phyloP scores from a whole-genome alignment of 2,113 vertebrate species.

The Nesoenas mayeri region DNA sequence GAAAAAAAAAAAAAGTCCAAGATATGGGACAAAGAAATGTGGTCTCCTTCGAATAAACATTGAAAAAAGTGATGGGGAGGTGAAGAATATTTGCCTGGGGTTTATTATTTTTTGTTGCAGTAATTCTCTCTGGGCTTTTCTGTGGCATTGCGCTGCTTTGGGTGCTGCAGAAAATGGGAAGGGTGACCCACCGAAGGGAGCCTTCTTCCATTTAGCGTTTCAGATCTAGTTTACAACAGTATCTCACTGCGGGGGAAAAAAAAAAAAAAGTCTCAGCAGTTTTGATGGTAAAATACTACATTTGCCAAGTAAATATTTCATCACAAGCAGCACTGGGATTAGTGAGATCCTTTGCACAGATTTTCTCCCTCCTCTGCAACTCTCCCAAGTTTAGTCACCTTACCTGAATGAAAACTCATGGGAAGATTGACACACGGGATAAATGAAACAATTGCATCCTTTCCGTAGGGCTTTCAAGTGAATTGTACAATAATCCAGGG shows the following conservation, averaged over 20 bases:
- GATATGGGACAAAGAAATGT: fast-evolving
- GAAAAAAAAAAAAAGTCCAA: background rate
- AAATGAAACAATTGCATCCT: slow-evolving; percentile 60
- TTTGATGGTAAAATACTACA: background rate
- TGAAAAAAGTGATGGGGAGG: background rate
- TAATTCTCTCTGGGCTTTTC: background rate
- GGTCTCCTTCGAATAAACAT: background rate
- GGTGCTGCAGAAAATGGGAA: background rate
- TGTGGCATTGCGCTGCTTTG: background rate
- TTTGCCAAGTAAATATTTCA: slow-evolving; percentile 60
- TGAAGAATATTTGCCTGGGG: background rate
- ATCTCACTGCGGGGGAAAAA: background rate
- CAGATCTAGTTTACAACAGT: background rate
- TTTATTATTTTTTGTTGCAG: background rate
- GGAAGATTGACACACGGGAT: slow-evolving; percentile 57
- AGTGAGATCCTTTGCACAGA: background rate
- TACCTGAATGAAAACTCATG: slow-evolving; percentile 52
- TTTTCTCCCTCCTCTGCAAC: slow-evolving; percentile 1
- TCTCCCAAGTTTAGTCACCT: slow-evolving; percentile 50
- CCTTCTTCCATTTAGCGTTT: background rate
- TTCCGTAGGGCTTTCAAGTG: slow-evolving; percentile 63
- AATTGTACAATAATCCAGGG: slow-evolving; percentile 65
- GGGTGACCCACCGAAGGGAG: background rate
- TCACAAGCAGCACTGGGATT: slow-evolving; percentile 1
- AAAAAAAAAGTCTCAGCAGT: background rate